Evolutionary conservation across 1,140 invertebrate species (phyloP).

Genomic region (Scaptomyza graminum): DNA sequence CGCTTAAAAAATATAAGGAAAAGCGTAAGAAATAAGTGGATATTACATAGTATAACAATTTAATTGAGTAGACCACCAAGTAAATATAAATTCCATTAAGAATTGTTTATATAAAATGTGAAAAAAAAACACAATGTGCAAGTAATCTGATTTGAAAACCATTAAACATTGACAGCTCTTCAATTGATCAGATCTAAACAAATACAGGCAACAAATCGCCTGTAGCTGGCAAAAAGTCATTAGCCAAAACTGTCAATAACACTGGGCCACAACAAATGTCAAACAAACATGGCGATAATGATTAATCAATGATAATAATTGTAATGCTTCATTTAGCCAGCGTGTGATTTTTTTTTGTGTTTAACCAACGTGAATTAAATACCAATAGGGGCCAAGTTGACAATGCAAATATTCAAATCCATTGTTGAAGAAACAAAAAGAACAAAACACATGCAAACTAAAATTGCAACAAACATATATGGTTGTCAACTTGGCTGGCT

Average conservation of each 20-base stretch:
- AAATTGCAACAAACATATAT: slow-evolving; percentile 64
- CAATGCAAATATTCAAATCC: slow-evolving; percentile 24
- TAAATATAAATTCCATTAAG: neutral
- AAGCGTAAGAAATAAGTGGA: too few species aligned
- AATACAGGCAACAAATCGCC: slow-evolving; percentile 13
- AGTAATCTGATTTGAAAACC: neutral
- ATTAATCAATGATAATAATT: slow-evolving; percentile 66
- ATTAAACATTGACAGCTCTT: slow-evolving; percentile 17
- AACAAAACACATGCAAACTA: neutral
- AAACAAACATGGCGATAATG: slow-evolving; percentile 55
- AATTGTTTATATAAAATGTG: neutral
- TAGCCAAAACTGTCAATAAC: slow-evolving; percentile 57
- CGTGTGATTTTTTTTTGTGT: slow-evolving; percentile 7
- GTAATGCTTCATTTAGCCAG: slow-evolving; percentile 13
- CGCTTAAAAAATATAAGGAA: too few species aligned
- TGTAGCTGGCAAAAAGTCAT: slow-evolving; percentile 46
- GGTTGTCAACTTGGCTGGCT: slow-evolving; percentile 55
- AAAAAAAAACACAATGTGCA: neutral
- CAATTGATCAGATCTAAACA: slow-evolving; percentile 11
- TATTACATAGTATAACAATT: too few species aligned
- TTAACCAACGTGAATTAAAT: slow-evolving; percentile 47
- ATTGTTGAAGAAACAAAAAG: neutral
- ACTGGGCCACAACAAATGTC: slow-evolving; percentile 34
- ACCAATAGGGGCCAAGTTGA: slow-evolving; percentile 46
- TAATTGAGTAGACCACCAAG: too few species aligned